Evolutionary conservation across 1,140 invertebrate species (phyloP), one percentile per base, ranked within the genome.

Genomic region (Eriocheir sinensis): DNA sequence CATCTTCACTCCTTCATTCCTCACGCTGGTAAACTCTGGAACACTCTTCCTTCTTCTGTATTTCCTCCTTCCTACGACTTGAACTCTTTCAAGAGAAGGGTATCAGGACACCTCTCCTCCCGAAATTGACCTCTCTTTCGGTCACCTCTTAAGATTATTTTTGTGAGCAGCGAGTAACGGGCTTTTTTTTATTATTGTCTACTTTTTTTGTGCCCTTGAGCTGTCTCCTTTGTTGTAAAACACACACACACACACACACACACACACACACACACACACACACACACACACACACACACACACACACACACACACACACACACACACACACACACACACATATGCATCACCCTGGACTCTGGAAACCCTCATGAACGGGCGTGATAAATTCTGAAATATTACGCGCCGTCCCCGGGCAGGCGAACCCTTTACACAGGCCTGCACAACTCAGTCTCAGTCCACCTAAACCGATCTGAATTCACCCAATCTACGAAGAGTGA

Each of bases 271-370:
- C 60, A 72, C 60, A 72, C 60, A 72, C 60, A 72, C 60, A 72
- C 60, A 72, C 60, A 72, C 60, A 72, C 60, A 72, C 60, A 72
- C 60, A 72, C 60, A 72, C 60, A 72, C 60, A 72, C 60, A 72
- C 60, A 72, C 60, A 72, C 60, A 72, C 60, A 72, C 60, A n/a
- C 60, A 72, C 60, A 72, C 60, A 8, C 9, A 72, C 60, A 72
- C 9, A n/a, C 60, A 72, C 60, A 72, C 9, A 27, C 60, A 72
- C 60, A 72, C 9, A 72, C 60, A 72, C 12, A n/a, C 60, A 72
- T n/a, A 72, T n/a, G 27, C 60, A 72, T 72, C 60, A 72, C 60
- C 60, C 21, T 2, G 4, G n/a, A 21, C 21, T 21, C n/a, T 12
- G 60, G n/a, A 72, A 72, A 72, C 60, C 60, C 1, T 72, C 60